phyloP scores from a whole-genome alignment of 2,888 invertebrate species.

The Ommatoiulus sabulosus region DNA sequence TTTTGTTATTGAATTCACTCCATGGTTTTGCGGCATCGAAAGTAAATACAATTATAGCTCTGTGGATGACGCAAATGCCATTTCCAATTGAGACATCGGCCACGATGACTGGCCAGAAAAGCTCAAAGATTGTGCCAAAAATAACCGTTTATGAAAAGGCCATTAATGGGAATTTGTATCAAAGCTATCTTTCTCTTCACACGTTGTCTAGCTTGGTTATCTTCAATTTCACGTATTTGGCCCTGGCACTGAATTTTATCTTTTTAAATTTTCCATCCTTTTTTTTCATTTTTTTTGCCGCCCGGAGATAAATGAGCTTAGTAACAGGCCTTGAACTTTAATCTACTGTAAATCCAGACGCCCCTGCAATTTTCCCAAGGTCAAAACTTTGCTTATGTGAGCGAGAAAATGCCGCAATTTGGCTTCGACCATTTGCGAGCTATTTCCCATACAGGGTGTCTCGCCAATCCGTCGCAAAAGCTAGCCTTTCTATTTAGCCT shows the following conservation, averaged over 20 bases:
- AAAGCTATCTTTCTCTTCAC: neutral
- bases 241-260: neutral
- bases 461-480: neutral
- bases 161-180: neutral
- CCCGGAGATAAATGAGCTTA: conserved; percentile 4
- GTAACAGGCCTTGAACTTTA: conserved; percentile 10
- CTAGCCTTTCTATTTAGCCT: no score
- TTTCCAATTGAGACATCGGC: neutral
- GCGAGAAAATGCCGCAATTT: conserved; percentile 20
- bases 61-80: conserved; percentile 1
- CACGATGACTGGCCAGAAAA: neutral
- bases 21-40: neutral
- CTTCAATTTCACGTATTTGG: neutral
- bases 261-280: neutral
- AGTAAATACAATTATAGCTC: neutral
- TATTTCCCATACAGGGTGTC: neutral
- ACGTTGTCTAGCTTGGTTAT: neutral
- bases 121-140: neutral
- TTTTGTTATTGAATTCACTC: neutral
- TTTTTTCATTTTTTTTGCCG: neutral
- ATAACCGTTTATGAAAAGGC: neutral
- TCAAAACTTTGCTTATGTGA: neutral
- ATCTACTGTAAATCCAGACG: neutral
- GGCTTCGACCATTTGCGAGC: neutral
- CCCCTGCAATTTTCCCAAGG: neutral